Base-by-base conservation (phyloP, 2,888 invertebrate genomes). In the Limnephilus marmoratus region DNA sequence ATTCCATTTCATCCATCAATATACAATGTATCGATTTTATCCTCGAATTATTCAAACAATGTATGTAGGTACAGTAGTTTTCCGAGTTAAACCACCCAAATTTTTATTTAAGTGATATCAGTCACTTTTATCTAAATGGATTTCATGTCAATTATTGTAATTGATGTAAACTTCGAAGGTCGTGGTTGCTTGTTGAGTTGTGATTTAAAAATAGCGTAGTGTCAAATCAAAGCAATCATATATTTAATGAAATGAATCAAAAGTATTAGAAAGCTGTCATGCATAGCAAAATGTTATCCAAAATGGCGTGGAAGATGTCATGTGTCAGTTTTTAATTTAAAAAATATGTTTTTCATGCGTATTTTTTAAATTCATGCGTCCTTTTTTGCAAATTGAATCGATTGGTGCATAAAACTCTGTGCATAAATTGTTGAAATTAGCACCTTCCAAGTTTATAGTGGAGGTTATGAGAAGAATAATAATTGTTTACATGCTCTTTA, bases 331-430 rank as follows among this genome's bases (percentile, higher is more conserved):
- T 68, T n/a, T 24, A 68, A n/a, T 24, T 18, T 9, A 68, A 68
- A 24, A 68, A 68, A 24, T 68, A 68, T 68, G 53, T n/a, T 68
- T 68, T 68, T 68, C 68, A 68, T 68, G 68, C 68, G n/a, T n/a
- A 24, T 24, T 68, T 68, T 18, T 18, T 1, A 68, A 82, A 29
- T 82, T 82, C 82, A 82, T 34, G 34, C 34, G 34, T 34, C 13
- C 34, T 31, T 34, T 31, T 34, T 82, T 82, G 82, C 31, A 82
- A 18, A 34, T 82, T 34, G 82, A 82, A 34, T 82, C 82, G 34
- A 82, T 82, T 82, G 34, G 82, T 82, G 82, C 82, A 31, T 15
- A 82, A 82, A 82, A 82, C 31, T 7, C 24, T 24, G 82, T 82
- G 82, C 82, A 82, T 24, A 68, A 68, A 68, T 68, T 68, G 24